Evolutionary conservation across 2,113 vertebrate genomes (phyloP).

Genomic region (Upupa epops): DNA sequence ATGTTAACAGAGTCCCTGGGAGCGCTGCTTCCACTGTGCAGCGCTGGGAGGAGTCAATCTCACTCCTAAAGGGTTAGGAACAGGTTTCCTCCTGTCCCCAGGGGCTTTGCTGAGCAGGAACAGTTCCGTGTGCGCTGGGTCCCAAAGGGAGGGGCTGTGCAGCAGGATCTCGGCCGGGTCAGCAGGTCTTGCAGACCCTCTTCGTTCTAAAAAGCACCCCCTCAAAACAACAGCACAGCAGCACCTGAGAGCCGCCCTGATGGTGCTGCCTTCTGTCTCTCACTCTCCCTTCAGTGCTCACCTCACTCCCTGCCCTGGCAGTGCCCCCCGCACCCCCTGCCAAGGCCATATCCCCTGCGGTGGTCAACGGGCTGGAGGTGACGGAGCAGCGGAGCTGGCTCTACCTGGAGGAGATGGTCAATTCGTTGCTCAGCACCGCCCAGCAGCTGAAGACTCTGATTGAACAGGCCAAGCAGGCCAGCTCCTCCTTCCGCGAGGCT

Average conservation of each 20-base stretch:
- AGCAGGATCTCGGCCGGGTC: rapidly evolving
- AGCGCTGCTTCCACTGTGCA: not conserved
- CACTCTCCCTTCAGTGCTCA: conserved; percentile 76
- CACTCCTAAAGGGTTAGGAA: too few relatives aligned
- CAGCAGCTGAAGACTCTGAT: conserved; percentile 94
- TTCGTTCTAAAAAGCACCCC: not conserved
- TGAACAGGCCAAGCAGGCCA: conserved; percentile 89
- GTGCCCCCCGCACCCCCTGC: conserved; percentile 82
- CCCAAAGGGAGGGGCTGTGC: not conserved
- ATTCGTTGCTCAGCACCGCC: conserved; percentile 86
- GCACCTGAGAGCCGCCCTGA: too few relatives aligned
- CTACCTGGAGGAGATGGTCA: conserved; percentile 92
- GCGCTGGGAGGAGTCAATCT: too few relatives aligned
- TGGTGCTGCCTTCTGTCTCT: too few relatives aligned
- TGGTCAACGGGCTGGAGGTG: conserved; percentile 82
- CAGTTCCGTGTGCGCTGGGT: not conserved
- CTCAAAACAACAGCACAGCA: not conserved
- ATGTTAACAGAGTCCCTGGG: not conserved
- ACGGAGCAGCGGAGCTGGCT: conserved; percentile 86
- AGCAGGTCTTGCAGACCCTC: not conserved
- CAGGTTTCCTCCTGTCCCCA: not conserved
- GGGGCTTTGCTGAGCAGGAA: not conserved
- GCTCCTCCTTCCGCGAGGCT: conserved; percentile 71
- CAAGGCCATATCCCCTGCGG: conserved; percentile 72
- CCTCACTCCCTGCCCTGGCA: conserved; percentile 87